These are phyloP conservation scores for Sarcophaga peregrina DNA, from an alignment of 1,140 invertebrate genomes.

Conservation along the genomic window DNA sequence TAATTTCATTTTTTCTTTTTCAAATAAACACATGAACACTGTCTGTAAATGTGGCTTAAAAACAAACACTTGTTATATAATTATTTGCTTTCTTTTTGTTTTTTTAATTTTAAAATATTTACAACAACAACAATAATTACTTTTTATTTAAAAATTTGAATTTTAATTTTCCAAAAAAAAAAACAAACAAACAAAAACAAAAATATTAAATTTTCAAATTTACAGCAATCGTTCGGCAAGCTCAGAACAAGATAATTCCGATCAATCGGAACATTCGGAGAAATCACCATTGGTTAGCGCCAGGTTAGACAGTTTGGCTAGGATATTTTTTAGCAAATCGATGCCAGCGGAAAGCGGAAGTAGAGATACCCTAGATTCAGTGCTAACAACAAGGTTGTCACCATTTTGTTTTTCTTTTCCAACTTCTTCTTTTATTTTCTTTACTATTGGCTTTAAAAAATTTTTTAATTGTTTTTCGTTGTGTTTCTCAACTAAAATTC, in stretches of 20 bases:
- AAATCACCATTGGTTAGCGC: conserved; percentile 71
- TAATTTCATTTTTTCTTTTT: conserved; percentile 42
- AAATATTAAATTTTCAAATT: conserved; percentile 48
- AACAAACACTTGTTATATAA: too few species aligned
- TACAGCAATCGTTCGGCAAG: conserved; percentile 71
- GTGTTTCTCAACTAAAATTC: neutral
- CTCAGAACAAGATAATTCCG: conserved; percentile 69
- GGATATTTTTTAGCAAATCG: conserved; percentile 73
- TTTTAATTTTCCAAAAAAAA: conserved; percentile 23
- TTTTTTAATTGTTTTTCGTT: neutral
- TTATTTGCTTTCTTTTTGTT: conserved; percentile 39
- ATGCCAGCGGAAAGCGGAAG: conserved; percentile 68
- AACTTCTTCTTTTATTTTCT: conserved; percentile 21
- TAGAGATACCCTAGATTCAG: conserved; percentile 67
- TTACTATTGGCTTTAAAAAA: neutral
- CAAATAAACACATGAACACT: neutral
- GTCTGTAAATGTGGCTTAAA: too few species aligned
- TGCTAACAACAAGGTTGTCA: conserved; percentile 66
- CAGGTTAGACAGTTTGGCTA: conserved; percentile 74
- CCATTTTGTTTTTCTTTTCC: conserved; percentile 47
- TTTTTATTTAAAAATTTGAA: conserved; percentile 34
- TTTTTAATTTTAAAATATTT: conserved; percentile 44
- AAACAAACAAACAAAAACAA: too few species aligned
- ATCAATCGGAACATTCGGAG: conserved; percentile 68
- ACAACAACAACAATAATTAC: neutral